Evolutionary conservation across 2,797 vertebrate genomes (phyloP), one percentile per base, ranked within the genome.

Genomic region (Sebastes glaucus): DNA sequence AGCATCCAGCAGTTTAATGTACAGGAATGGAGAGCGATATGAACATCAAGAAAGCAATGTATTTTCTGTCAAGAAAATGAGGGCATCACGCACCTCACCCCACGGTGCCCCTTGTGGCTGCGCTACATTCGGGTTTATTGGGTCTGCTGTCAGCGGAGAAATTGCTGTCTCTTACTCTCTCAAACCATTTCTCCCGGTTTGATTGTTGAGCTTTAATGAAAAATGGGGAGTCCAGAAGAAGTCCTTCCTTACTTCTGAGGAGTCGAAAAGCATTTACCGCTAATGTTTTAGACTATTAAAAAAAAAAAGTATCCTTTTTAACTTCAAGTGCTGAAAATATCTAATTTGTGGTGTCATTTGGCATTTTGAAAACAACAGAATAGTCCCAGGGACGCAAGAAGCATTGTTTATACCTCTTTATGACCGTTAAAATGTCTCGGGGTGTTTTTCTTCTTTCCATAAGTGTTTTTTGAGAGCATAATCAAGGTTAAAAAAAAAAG

Each of bases 1-100:
- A 71, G 20, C 46, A 61, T 56, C 38, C 32, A 49, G 61, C 22
- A 25, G 20, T 83, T 81, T 68, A 83, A 83, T 71, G 67, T 49
- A 71, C 28, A 53, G 53, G 25, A n/a, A 77, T 14, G 42, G 35
- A 46, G 70, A 65, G 11, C 4, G 1, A 81, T 78, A 83, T 71
- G 61, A 86, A 73, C 61, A 53, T 46, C 14, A 28, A 28, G 78
- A 66, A 78, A 68, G 27, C 76, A 66, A 84, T 59, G 75, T 73
- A 23, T 85, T 59, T 82, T 3, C 80, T 80, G 80, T 79, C 74
- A 83, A 57, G 79, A 82, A 78, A 80, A 81, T n/a, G 30, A 60
- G n/a, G 59, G 63, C 77, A 46, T 55, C 35, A 4, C 22, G 3
- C 71, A 20, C 61, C 77, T 78, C 67, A n/a, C 22, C 80, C 69